A percentile compares a stretch with the other conserved stretches of the same genome.
Conservation (phyloP, 2,888 invertebrate genomes). For the Unio delphinus region DNA sequence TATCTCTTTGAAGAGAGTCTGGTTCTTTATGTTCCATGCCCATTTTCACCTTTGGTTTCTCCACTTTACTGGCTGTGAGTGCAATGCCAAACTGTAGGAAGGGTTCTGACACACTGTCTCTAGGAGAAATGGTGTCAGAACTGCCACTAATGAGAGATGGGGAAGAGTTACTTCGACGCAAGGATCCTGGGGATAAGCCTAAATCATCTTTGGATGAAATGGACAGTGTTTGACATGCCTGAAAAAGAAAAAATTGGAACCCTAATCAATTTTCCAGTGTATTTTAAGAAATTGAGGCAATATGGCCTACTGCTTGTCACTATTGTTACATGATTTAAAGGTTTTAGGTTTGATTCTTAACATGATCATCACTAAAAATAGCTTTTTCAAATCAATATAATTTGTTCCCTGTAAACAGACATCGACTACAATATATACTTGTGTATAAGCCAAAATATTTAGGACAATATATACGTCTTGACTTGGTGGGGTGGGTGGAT, state of each 20-base stretch:
- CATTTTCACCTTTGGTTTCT: background rate
- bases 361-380: no score
- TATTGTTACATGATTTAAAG: no score
- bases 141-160: slow-evolving; percentile 53
- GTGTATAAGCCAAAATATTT: no score
- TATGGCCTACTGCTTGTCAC: no score
- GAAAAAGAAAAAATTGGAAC: background rate
- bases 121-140: slow-evolving; percentile 35
- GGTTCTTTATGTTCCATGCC: background rate
- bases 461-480: no score
- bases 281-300: no score
- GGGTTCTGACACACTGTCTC: slow-evolving; percentile 37
- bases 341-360: no score
- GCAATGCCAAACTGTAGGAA: slow-evolving; percentile 23
- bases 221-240: slow-evolving; percentile 26
- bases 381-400: no score
- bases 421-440: no score
- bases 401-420: no score
- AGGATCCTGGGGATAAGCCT: slow-evolving; percentile 15
- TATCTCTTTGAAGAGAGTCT: background rate
- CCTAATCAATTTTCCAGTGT: no score
- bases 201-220: slow-evolving; percentile 25
- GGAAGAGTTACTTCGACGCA: slow-evolving; percentile 47
- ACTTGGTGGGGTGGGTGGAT: no score
- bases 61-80: background rate